Evolutionary conservation across 2,888 invertebrate species (phyloP), one percentile per base, ranked within the genome.

Genomic region (Branchipolynoe longqiensis): DNA sequence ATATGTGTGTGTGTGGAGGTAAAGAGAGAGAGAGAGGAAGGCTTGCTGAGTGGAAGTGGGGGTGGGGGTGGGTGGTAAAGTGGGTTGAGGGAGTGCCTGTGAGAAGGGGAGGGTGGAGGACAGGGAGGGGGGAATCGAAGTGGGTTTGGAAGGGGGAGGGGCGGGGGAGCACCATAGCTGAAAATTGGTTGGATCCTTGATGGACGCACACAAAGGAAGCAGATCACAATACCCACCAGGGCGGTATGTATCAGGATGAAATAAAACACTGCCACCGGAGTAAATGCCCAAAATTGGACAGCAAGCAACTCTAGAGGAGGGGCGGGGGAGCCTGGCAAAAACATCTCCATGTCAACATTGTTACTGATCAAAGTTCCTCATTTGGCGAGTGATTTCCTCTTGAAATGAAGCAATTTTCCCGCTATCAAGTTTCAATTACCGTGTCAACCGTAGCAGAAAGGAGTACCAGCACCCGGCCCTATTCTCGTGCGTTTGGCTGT

Each of bases 371-470:
- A 78, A 78, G 78, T 48, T 78, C 48, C 78, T 78, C 78, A 78
- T 78, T 78, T 78, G 78, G 78, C 78, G 25, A 78, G 78, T 78
- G 78, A 78, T 78, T 78, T 78, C 54, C 78, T 48, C 78, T 78
- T 78, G 41, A 78, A 78, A 78, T 78, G 78, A 78, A 78, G 78
- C 78, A 78, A 78, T 78, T 78, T 41, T 41, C 41, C 78, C 28
- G 78, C 78, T 78, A 78, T 78, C 78, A 78, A 78, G 78, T 78
- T 78, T 78, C 78, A 78, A 78, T 78, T 78, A 78, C 48, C 28
- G 78, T 78, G 41, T 78, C 78, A 78, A 78, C 48, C 78, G 78
- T 78, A 78, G 78, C 41, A 78, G 78, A 78, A 78, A 40, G 78
- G 48, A 25, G 2, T 56, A n/a, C 62, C 62, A 25, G n/a, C 58